Percentiles rank a stretch among this genome's conserved stretches.
Conservation (phyloP, 2,113 vertebrate genomes). For the Chloebia gouldiae region DNA sequence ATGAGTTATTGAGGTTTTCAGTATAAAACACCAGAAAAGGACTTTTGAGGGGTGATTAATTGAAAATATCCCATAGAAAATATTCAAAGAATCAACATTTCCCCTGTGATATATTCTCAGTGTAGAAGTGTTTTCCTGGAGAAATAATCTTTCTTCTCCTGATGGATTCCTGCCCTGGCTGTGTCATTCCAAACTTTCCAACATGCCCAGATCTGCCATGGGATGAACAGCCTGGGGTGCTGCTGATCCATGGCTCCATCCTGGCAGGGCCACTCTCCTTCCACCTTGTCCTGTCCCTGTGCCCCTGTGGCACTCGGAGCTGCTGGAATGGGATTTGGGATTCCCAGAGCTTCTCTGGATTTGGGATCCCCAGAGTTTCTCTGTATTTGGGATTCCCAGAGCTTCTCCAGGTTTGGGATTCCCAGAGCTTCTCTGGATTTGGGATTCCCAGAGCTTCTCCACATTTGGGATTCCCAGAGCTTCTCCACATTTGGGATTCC, state of each 20-base stretch:
- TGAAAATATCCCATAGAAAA: background rate
- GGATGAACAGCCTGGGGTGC: background rate
- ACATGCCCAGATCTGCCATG: accelerated
- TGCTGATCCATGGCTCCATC: background rate
- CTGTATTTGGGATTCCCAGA: no score
- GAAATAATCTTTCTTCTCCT: background rate
- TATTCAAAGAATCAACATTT: background rate
- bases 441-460: no score
- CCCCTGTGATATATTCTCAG: background rate
- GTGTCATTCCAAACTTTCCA: background rate
- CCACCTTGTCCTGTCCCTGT: background rate
- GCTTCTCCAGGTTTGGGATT: no score
- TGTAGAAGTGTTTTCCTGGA: background rate
- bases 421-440: no score
- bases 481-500: background rate
- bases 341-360: no score
- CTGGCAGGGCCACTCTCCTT: background rate
- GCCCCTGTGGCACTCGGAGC: accelerated
- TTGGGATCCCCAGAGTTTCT: no score
- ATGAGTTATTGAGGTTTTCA: background rate
- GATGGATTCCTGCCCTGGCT: background rate
- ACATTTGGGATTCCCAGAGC: no score
- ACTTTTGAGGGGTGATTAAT: background rate
- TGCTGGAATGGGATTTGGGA: background rate
- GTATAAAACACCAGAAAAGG: background rate